Conservation (phyloP, 2,888 invertebrate species). For the Drosophila acutilabella region DNA sequence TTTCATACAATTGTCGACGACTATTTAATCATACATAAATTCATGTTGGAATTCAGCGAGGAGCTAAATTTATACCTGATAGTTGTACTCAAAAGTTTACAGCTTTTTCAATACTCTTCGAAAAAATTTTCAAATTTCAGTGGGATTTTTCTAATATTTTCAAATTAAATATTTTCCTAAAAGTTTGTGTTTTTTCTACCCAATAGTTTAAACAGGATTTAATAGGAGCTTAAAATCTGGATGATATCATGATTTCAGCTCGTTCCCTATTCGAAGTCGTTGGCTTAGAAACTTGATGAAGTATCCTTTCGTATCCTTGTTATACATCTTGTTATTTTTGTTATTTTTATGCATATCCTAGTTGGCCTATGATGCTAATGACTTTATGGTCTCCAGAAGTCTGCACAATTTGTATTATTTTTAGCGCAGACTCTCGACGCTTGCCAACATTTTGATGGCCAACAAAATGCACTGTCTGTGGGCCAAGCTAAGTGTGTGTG, state of each 20-base stretch:
- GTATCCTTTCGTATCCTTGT: not conserved
- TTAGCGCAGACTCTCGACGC: slow-evolving; percentile 34
- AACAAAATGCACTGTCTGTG: slow-evolving; percentile 4
- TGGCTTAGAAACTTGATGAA: not conserved
- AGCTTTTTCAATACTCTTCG: too few relatives aligned
- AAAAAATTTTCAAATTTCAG: too few relatives aligned
- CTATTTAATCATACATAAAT: too few relatives aligned
- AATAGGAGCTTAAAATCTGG: not conserved
- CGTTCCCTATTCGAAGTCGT: slow-evolving; percentile 7
- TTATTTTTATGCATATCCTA: slow-evolving; percentile 19
- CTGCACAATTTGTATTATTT: slow-evolving; percentile 70
- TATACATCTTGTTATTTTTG: slow-evolving; percentile 3
- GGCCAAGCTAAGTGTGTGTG: not conserved
- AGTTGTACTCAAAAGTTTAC: too few relatives aligned
- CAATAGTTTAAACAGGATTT: not conserved
- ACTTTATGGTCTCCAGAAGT: slow-evolving; percentile 67
- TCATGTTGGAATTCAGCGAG: too few relatives aligned
- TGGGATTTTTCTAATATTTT: too few relatives aligned
- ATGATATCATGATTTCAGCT: slow-evolving; percentile 25
- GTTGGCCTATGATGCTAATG: slow-evolving; percentile 63
- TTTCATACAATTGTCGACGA: too few relatives aligned
- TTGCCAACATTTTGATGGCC: slow-evolving; percentile 57
- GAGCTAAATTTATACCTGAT: too few relatives aligned
- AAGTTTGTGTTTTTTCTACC: too few relatives aligned
- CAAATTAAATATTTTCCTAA: too few relatives aligned